phyloP scores from a whole-genome alignment of 2,113 vertebrate genomes.

The Colaptes auratus region DNA sequence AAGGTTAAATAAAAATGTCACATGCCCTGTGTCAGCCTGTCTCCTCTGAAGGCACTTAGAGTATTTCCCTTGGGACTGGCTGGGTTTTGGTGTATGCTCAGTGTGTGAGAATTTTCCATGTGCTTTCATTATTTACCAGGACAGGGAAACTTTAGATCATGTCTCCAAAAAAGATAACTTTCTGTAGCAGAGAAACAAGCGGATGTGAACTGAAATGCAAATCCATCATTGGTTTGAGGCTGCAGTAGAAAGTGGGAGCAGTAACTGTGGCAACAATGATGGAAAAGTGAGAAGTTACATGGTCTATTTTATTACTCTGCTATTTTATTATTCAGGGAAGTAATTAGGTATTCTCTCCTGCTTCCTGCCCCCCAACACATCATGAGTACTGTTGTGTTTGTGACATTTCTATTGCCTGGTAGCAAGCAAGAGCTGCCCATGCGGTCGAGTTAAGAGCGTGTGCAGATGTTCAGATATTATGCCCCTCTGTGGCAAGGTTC shows the following conservation, averaged over 20 bases:
- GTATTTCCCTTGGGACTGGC: neutral
- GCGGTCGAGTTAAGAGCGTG: fast-evolving
- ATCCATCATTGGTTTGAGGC: neutral
- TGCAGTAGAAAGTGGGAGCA: neutral
- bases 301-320: neutral
- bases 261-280: neutral
- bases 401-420: neutral
- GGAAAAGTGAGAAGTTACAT: neutral
- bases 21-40: neutral
- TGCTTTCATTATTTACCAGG: neutral
- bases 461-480: neutral
- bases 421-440: neutral
- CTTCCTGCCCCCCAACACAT: neutral
- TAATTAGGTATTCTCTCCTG: neutral
- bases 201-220: neutral
- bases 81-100: neutral
- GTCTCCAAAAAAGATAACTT: neutral
- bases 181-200: neutral
- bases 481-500: fast-evolving
- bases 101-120: neutral
- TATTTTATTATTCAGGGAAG: neutral
- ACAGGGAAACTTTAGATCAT: neutral
- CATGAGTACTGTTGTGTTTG: neutral
- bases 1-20: neutral
- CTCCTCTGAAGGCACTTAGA: neutral